phyloP scores from a whole-genome alignment of 1,140 invertebrate species.

The Cyclina sinensis region DNA sequence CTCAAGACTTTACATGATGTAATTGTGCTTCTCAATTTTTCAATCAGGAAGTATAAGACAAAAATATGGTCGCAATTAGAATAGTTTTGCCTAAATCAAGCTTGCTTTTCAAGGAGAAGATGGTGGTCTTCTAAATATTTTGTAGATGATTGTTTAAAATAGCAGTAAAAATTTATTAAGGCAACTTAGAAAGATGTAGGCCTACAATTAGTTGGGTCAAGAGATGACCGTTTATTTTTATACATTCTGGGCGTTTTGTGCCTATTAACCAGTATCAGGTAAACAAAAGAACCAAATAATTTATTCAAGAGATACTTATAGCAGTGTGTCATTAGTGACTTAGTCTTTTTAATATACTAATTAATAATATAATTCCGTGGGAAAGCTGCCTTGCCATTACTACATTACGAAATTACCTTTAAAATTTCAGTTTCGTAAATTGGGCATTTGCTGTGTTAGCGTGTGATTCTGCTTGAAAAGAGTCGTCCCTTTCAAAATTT shows the following conservation, averaged over 20 bases:
- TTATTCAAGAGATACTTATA: neutral
- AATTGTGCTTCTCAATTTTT: no score
- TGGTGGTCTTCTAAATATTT: neutral
- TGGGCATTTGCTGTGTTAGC: no score
- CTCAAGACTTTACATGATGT: neutral
- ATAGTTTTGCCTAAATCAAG: conserved; percentile 18
- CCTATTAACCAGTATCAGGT: no score
- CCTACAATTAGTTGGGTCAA: neutral
- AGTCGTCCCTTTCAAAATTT: no score
- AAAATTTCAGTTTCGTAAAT: no score
- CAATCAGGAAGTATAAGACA: no score
- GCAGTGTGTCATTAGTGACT: neutral
- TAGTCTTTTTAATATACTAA: conserved; percentile 10
- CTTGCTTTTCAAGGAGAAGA: neutral
- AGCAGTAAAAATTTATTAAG: conserved; percentile 19
- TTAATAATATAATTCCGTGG: neutral
- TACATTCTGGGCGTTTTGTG: neutral
- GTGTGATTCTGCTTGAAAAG: no score
- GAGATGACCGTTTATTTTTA: no score
- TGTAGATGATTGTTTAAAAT: neutral
- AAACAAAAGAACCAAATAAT: neutral
- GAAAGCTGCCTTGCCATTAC: no score
- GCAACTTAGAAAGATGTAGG: conserved; percentile 1
- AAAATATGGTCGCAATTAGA: neutral
- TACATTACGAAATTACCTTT: no score